Conservation (phyloP, 2,888 invertebrate genomes). For the Clistopyga incitator region DNA sequence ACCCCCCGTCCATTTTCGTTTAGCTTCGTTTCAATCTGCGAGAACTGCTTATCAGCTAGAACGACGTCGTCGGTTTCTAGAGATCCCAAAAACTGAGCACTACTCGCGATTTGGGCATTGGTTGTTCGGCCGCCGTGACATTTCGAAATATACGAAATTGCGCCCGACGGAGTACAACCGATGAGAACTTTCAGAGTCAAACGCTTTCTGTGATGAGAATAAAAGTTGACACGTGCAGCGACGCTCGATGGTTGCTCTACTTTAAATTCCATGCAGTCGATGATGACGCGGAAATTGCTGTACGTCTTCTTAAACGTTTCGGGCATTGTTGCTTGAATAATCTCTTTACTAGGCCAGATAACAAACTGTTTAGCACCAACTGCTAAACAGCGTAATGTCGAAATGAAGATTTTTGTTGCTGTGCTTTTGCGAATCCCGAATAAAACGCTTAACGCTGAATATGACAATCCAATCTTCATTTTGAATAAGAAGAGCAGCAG, state of each 20-base stretch:
- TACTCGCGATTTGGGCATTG: conserved; percentile 38
- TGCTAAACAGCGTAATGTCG: conserved; percentile 23
- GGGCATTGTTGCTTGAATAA: conserved; percentile 40
- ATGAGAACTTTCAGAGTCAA: conserved; percentile 41
- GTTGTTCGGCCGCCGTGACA: conserved; percentile 32
- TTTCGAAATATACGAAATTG: conserved; percentile 39
- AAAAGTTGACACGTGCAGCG: conserved; percentile 32
- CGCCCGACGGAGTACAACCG: neutral
- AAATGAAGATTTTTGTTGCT: conserved; percentile 31
- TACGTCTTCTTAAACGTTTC: conserved; percentile 12
- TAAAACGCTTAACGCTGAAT: conserved; percentile 17
- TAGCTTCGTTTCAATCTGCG: conserved; percentile 47
- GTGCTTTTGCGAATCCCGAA: conserved; percentile 19
- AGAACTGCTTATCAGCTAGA: conserved; percentile 55
- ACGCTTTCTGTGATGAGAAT: conserved; percentile 23
- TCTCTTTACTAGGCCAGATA: conserved; percentile 37
- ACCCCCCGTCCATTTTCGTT: conserved; percentile 22
- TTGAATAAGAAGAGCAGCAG: conserved; percentile 33
- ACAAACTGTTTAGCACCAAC: conserved; percentile 17
- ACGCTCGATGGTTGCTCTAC: conserved; percentile 39
- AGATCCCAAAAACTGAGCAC: conserved; percentile 37
- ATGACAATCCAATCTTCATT: conserved; percentile 41
- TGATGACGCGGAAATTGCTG: conserved; percentile 32
- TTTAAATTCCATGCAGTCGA: conserved; percentile 41
- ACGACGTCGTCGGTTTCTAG: conserved; percentile 52